Conservation (phyloP, 92 coral and sea anemone genomes). For the Actinernus sp. region DNA sequence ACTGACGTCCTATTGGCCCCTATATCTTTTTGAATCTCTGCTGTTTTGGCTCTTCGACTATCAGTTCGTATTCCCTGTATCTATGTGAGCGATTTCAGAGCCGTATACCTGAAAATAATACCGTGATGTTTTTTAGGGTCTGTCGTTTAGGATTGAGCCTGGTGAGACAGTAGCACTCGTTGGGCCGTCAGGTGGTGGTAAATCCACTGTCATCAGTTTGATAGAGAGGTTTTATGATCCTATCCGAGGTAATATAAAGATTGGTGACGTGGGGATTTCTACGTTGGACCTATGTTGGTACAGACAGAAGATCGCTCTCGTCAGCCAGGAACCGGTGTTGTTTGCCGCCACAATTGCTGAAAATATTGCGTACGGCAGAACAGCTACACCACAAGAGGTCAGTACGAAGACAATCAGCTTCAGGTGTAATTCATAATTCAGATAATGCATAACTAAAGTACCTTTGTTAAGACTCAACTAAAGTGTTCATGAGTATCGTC, state of each 20-base stretch:
- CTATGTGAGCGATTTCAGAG: too few relatives aligned
- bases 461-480: too few relatives aligned
- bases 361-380: slow-evolving; percentile 91
- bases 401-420: too few relatives aligned
- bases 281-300: slow-evolving; percentile 77
- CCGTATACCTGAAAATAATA: too few relatives aligned
- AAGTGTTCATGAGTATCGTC: too few relatives aligned
- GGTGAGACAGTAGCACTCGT: slow-evolving; percentile 96
- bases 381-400: slow-evolving; percentile 88
- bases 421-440: too few relatives aligned
- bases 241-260: slow-evolving; percentile 60
- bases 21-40: too few relatives aligned
- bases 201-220: slow-evolving; percentile 92
- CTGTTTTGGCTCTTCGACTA: too few relatives aligned
- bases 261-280: slow-evolving; percentile 52
- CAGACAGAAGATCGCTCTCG: slow-evolving; percentile 84
- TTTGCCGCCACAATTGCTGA: slow-evolving; percentile 90
- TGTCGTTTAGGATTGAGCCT: slow-evolving; percentile 80
- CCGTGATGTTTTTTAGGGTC: slow-evolving; percentile 34
- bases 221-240: slow-evolving; percentile 97
- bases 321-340: slow-evolving; percentile 95
- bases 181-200: slow-evolving; percentile 99
- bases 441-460: too few relatives aligned
- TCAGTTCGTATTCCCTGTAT: too few relatives aligned
- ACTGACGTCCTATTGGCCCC: too few relatives aligned